Evolutionary conservation across 2,797 vertebrate species (phyloP).

Genomic region (Staurois parvus): DNA sequence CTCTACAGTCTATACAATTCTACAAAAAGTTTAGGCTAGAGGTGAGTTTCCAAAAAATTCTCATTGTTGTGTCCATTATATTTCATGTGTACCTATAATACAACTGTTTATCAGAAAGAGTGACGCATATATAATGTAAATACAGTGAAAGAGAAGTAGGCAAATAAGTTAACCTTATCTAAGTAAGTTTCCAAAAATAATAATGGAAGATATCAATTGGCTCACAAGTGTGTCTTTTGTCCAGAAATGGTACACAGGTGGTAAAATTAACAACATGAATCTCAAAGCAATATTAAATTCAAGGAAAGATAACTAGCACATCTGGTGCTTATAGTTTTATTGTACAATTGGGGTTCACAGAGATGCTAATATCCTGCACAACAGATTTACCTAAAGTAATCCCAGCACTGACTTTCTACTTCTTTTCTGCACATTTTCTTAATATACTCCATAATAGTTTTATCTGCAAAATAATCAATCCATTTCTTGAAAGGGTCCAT

Average conservation of each 20-base stretch:
- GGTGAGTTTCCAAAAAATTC: too few species aligned
- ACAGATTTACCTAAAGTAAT: conserved; percentile 15
- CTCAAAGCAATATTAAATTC: conserved; percentile 33
- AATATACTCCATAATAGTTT: background rate
- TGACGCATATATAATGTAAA: too few species aligned
- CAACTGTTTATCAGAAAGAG: too few species aligned
- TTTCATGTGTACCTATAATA: too few species aligned
- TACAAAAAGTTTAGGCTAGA: too few species aligned
- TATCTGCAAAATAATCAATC: background rate
- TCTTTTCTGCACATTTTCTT: background rate
- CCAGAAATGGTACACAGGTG: conserved; percentile 38
- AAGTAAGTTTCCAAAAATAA: background rate
- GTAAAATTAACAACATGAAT: conserved; percentile 44
- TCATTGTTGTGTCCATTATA: too few species aligned
- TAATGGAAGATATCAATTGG: background rate
- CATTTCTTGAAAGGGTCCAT: background rate
- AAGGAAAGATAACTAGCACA: conserved; percentile 43
- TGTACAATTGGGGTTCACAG: conserved; percentile 17
- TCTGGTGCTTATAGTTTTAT: conserved; percentile 37
- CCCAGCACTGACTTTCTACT: background rate
- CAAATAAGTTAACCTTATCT: background rate
- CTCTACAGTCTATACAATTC: too few species aligned
- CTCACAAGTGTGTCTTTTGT: conserved; percentile 11
- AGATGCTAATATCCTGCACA: conserved; percentile 3
- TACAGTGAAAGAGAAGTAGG: too few species aligned